Evolutionary conservation across 2,797 vertebrate species (phyloP).

Genomic region (Phylloscopus collybita): DNA sequence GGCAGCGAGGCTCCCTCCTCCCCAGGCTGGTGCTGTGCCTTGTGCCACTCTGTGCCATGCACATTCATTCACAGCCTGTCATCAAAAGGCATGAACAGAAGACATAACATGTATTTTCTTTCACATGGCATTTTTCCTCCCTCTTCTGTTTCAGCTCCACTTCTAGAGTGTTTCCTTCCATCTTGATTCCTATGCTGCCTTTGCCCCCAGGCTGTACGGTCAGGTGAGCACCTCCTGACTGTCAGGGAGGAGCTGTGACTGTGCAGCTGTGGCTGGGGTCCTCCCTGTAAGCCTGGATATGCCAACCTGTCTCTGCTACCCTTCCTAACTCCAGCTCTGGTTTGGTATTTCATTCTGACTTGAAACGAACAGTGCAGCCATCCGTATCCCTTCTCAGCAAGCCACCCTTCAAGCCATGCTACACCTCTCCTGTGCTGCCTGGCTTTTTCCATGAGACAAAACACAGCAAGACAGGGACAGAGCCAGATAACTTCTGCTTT

Average conservation of each 20-base stretch:
- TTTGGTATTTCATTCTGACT: neutral
- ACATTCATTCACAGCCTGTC: neutral
- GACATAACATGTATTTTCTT: neutral
- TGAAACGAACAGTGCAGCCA: neutral
- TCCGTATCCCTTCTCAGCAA: neutral
- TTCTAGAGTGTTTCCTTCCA: neutral
- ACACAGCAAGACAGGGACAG: neutral
- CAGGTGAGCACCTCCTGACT: rapidly evolving
- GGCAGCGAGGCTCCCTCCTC: neutral
- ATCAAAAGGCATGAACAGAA: neutral
- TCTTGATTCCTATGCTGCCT: neutral
- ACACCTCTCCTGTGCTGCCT: neutral
- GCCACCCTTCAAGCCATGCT: neutral
- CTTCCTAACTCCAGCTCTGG: neutral
- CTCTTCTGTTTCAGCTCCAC: neutral
- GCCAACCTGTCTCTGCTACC: neutral
- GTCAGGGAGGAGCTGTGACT: neutral
- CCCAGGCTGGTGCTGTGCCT: neutral
- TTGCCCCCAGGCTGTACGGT: neutral
- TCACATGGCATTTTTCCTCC: neutral
- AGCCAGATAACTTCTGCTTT: neutral
- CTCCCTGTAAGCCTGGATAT: neutral
- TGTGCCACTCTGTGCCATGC: rapidly evolving
- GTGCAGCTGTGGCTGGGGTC: neutral
- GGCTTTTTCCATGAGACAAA: neutral